Evolutionary conservation across 2,888 invertebrate genomes (phyloP), one percentile per base, ranked within the genome.

Genomic region (Sipunculus nudus): DNA sequence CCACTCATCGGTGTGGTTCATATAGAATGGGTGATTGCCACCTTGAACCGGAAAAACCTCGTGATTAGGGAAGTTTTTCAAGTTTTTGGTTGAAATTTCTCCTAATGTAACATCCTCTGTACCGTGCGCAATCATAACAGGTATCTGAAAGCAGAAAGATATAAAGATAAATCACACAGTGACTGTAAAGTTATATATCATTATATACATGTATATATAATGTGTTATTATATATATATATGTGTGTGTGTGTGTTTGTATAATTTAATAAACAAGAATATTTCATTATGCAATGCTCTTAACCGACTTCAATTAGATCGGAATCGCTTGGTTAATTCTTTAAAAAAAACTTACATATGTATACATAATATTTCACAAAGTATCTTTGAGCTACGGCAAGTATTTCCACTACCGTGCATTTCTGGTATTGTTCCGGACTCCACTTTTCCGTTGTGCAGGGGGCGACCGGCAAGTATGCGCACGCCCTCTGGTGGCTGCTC

Each of bases 71-170:
- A 86, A 73, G 43, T 77, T 70, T 35, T 73, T 67, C 32, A 86
- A 68, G 63, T 83, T 76, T 10, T 77, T 64, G 2, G 71, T 65
- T 2, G 84, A 79, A 8, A 45, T n/a, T 4, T 69, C 67, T 3
- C 85, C 85, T 8, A 84, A 67, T 0, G 52, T 64, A n/a, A 65
- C 68, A 67, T 86, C 86, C 21, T 80, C 77, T n/a, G 76, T 75
- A n/a, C 86, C 86, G 73, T 80, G 84, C 0, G 85, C 78, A 41
- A 86, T 81, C 65, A 86, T 71, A 1, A 85, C 84, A 21, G 85
- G 86, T 6, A 83, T 72, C 85, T 86, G 75, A 29, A 74, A 75
- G 40, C 29, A 41, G 26, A 28, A 16, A 56, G 31, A 38, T 48
- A 28, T n/a, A 41, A 19, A 41, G 28, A 21, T n/a, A n/a, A n/a